Conservation (phyloP, 2,888 invertebrate genomes). For the Lypha dubia region DNA sequence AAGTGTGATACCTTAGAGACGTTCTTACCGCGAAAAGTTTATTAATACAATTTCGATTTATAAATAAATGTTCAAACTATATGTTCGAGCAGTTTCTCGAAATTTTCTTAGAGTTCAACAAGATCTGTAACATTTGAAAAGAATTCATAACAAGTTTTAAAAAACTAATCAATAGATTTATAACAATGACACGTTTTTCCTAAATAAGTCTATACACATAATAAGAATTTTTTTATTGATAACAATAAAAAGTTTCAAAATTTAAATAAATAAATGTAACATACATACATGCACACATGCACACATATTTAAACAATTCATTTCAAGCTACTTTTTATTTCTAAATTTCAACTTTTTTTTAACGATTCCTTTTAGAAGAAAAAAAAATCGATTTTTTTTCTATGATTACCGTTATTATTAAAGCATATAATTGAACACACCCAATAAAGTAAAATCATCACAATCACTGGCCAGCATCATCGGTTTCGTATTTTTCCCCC, state of each 20-base stretch:
- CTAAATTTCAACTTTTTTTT: constrained; percentile 20
- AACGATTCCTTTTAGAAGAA: constrained; percentile 38
- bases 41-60: too few species aligned
- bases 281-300: too few species aligned
- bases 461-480: constrained; percentile 69
- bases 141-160: neutral
- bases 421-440: constrained; percentile 75
- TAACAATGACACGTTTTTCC: neutral
- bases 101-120: too few species aligned
- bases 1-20: too few species aligned
- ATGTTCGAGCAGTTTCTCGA: too few species aligned
- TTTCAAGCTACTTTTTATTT: constrained; percentile 26
- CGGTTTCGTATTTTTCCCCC: constrained; percentile 43
- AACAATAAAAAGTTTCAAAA: constrained; percentile 8
- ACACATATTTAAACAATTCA: constrained; percentile 23
- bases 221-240: neutral
- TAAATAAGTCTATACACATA: neutral
- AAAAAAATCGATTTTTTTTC: constrained; percentile 31
- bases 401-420: constrained; percentile 74
- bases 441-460: constrained; percentile 73
- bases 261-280: constrained; percentile 56
- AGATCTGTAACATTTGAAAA: too few species aligned
- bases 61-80: too few species aligned
- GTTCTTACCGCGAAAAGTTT: too few species aligned
- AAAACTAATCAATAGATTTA: neutral